phyloP scores from a whole-genome alignment of 2,888 invertebrate species.

The Itoplectis maculator region DNA sequence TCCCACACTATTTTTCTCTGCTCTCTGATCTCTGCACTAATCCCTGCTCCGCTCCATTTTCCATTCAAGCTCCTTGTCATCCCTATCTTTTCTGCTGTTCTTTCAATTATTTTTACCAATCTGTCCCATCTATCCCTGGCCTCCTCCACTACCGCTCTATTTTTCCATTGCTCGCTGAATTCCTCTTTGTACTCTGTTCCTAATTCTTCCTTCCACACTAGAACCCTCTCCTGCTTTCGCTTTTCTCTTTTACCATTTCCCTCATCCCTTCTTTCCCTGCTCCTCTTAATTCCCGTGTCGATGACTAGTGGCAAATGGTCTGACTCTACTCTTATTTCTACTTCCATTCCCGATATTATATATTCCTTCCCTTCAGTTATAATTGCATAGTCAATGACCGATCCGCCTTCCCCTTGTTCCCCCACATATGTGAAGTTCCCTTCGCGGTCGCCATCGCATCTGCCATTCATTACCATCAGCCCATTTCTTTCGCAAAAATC shows the following conservation, averaged over 20 bases:
- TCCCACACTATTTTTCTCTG: neutral
- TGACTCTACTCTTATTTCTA: neutral
- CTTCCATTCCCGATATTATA: neutral
- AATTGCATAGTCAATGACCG: neutral
- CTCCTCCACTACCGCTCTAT: neutral
- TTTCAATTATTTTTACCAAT: too few relatives aligned
- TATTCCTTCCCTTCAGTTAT: neutral
- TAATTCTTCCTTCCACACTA: neutral
- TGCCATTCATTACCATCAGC: too few relatives aligned
- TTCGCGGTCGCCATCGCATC: neutral
- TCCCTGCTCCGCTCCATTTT: neutral
- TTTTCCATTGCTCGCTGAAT: neutral
- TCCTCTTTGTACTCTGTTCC: neutral
- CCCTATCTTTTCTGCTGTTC: too few relatives aligned
- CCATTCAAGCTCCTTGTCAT: neutral
- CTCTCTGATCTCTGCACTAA: neutral
- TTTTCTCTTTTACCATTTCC: neutral
- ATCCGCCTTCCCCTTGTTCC: slow-evolving; percentile 1
- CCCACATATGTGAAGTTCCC: slow-evolving; percentile 6
- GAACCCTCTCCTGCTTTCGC: too few relatives aligned
- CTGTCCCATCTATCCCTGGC: neutral
- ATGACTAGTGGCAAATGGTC: slow-evolving; percentile 10
- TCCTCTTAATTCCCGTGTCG: neutral
- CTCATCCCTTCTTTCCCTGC: neutral
- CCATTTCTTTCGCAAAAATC: neutral